Conservation (phyloP, 2,797 vertebrate species). For the Ceryle rudis region DNA sequence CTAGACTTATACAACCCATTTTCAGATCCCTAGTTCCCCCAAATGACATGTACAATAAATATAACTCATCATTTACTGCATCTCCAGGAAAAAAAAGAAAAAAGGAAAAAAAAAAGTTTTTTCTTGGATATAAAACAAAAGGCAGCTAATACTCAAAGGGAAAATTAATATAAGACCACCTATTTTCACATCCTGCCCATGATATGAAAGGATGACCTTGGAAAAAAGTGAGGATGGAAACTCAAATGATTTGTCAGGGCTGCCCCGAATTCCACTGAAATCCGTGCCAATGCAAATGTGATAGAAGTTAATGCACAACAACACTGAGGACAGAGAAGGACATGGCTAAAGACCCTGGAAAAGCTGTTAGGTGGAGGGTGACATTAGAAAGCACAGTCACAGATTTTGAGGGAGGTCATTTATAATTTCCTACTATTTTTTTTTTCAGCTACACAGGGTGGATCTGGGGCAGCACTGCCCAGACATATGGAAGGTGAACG, state of each 20-base stretch:
- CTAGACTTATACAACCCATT: background rate
- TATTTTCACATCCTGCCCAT: background rate
- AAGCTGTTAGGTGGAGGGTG: background rate
- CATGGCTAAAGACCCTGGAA: background rate
- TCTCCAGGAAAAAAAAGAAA: background rate
- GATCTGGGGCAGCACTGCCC: fast-evolving
- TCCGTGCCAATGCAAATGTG: background rate
- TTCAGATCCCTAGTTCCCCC: background rate
- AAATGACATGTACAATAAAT: slow-evolving; percentile 11
- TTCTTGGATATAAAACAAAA: background rate
- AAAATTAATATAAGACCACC: background rate
- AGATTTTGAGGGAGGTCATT: background rate
- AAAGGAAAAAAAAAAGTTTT: background rate
- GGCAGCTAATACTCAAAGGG: background rate
- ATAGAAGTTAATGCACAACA: background rate
- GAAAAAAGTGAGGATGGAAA: background rate
- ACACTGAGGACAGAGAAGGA: background rate
- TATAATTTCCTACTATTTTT: background rate
- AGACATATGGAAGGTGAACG: fast-evolving
- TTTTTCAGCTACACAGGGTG: fast-evolving
- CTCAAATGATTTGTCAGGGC: background rate
- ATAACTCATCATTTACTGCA: background rate
- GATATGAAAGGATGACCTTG: background rate
- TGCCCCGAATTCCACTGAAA: background rate
- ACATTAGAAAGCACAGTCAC: fast-evolving